Evolutionary conservation across 2,797 vertebrate species (phyloP), one percentile per base, ranked within the genome.

Genomic region (Rhynchonycteris naso): DNA sequence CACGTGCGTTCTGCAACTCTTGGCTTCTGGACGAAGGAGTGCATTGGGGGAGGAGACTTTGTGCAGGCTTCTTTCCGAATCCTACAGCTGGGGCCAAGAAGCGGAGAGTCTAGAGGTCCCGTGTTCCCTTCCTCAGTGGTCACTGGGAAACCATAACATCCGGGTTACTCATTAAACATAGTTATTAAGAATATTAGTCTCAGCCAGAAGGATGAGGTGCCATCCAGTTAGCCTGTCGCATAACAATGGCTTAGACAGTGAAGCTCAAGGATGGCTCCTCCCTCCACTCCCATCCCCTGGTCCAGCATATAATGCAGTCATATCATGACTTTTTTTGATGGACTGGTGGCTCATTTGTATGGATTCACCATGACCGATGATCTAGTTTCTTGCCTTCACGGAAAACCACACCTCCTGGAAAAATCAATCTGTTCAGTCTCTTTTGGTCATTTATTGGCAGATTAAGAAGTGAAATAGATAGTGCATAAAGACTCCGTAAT

Each of bases 141-240:
- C 74, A 88, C 82, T 87, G 66, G 72, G 50, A 95, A 96, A 43
- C n/a, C 38, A 33, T 78, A 43, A 61, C 28, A 69, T 87, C 18
- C 59, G 84, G 26, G 94, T 96, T 94, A 82, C 93, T 94, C 71
- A 76, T 93, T 96, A 90, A 93, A 79, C 24, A 33, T 54, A 24
- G 14, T 72, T 63, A n/a, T 78, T 90, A 58, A 90, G 84, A 82
- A 87, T 63, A 96, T 74, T 83, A 86, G 79, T 79, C 72, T 91
- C 80, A 68, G 38, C 43, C 65, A 72, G 50, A 66, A 95, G 82
- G 56, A 91, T 81, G 30, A 22, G 79, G 28, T 79, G 11, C 38
- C 72, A 52, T 84, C 84, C 38, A 52, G 74, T 79, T 81, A n/a
- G 21, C 90, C 35, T 84, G 43, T 91, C 68, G 24, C n/a, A 65